Conservation (phyloP, 2,888 invertebrate species). For the Orthosia cruda region DNA sequence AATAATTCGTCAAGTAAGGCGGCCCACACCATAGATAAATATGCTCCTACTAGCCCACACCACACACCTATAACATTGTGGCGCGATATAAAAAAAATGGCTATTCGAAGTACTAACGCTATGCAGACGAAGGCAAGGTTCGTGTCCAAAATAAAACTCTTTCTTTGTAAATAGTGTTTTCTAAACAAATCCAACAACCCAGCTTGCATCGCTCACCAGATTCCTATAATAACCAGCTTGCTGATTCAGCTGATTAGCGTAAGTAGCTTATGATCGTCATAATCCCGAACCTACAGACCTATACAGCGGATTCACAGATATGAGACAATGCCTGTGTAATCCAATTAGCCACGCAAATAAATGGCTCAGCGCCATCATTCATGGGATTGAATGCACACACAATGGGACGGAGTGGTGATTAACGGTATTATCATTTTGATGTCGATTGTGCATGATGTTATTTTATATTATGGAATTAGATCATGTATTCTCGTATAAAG, state of each 20-base stretch:
- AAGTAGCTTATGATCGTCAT: slow-evolving; percentile 39
- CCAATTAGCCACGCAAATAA: slow-evolving; percentile 58
- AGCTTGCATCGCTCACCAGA: neutral
- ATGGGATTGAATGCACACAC: slow-evolving; percentile 36
- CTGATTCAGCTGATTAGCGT: slow-evolving; percentile 35
- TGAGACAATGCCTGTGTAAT: slow-evolving; percentile 54
- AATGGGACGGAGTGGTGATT: slow-evolving; percentile 20
- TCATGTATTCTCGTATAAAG: too few relatives aligned
- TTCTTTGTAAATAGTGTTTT: neutral
- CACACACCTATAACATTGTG: too few relatives aligned
- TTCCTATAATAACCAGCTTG: neutral
- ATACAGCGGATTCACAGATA: slow-evolving; percentile 26
- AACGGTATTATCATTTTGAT: slow-evolving; percentile 24
- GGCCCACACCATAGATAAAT: too few relatives aligned
- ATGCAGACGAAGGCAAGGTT: too few relatives aligned
- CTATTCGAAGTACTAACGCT: too few relatives aligned
- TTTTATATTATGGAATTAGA: too few relatives aligned
- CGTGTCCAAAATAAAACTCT: too few relatives aligned
- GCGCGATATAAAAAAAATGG: too few relatives aligned
- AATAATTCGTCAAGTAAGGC: too few relatives aligned
- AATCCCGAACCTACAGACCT: slow-evolving; percentile 1
- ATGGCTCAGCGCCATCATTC: slow-evolving; percentile 43
- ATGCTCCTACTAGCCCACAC: too few relatives aligned
- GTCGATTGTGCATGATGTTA: neutral
- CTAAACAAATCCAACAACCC: neutral